phyloP scores from a whole-genome alignment of 2,113 vertebrate species.

The Xenus cinereus region DNA sequence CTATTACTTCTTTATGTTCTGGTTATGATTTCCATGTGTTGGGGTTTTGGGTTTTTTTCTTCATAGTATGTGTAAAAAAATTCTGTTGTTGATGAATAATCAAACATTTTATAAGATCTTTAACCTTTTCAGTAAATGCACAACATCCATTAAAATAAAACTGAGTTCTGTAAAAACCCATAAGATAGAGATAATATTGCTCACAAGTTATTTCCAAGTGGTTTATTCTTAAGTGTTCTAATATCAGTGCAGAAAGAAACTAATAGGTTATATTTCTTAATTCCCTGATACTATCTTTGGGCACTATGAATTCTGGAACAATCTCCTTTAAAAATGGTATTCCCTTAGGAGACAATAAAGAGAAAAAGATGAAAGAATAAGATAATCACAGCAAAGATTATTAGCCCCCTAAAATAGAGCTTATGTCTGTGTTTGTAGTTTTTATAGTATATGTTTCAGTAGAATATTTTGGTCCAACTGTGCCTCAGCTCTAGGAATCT shows the following conservation, averaged over 20 bases:
- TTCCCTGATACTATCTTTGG: neutral
- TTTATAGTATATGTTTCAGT: neutral
- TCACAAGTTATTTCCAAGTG: neutral
- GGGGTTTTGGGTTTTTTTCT: neutral
- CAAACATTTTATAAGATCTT: neutral
- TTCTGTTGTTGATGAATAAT: neutral
- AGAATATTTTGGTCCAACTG: neutral
- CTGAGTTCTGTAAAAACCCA: neutral
- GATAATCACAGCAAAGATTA: neutral
- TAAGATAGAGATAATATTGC: neutral
- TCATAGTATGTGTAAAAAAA: neutral
- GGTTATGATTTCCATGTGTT: neutral
- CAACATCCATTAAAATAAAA: neutral
- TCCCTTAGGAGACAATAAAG: neutral
- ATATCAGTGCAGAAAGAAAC: neutral
- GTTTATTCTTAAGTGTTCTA: neutral
- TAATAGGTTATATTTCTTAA: neutral
- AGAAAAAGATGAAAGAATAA: conserved; percentile 4
- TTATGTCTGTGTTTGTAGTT: neutral
- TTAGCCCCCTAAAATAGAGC: neutral
- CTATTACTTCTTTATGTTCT: neutral
- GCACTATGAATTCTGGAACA: neutral
- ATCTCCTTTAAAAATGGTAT: neutral
- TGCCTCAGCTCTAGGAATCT: neutral
- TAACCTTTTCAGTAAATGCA: conserved; percentile 2